Base-by-base conservation (phyloP, 2,888 invertebrate genomes). In the Cephus nigrinus region DNA sequence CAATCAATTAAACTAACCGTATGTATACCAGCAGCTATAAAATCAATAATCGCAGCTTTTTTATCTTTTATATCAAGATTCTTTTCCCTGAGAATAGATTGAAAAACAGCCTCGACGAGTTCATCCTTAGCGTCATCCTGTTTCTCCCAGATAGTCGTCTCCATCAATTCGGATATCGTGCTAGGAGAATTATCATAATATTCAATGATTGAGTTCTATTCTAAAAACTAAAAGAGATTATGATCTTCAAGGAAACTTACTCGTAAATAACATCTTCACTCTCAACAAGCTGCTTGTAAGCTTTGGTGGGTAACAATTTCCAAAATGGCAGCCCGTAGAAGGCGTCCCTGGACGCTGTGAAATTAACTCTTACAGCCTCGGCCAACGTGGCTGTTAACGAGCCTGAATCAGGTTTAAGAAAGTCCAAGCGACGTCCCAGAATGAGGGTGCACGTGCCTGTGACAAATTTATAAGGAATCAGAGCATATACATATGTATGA, bases 11-110 rank as follows among this genome's bases (percentile, higher is more conserved):
- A 84, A 84, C 92, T 92, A 90, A 97, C 95, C 88, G 97, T 97
- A 90, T 97, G 96, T 88, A 97, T 97, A 74, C 97, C 97, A 68
- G 97, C 97, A 11, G 96, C 96, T 85, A 97, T 95, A 86, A 97
- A 97, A 92, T 97, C 97, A 73, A 97, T 96, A 76, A 97, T 95
- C 0, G 96, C 96, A 0, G 96, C 96, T 87, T 96, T 96, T 91
- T 97, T 97, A 88, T 97, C 97, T 75, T 95, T 93, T 86, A 95
- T 94, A 86, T 97, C 97, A 73, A 97, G 92, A 80, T 94, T 94
- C 36, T 94, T 94, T 73, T 96, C 95, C 69, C 94, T 93, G 73
- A 97, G 92, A 79, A 97, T 96, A 78, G 95, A 95, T 78, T 95
- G 93, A 88, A 97, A 96, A 75, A 97, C 95, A 85, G 95, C 95